phyloP scores from a whole-genome alignment of 2,797 vertebrate species.

The Sebastes minor region DNA sequence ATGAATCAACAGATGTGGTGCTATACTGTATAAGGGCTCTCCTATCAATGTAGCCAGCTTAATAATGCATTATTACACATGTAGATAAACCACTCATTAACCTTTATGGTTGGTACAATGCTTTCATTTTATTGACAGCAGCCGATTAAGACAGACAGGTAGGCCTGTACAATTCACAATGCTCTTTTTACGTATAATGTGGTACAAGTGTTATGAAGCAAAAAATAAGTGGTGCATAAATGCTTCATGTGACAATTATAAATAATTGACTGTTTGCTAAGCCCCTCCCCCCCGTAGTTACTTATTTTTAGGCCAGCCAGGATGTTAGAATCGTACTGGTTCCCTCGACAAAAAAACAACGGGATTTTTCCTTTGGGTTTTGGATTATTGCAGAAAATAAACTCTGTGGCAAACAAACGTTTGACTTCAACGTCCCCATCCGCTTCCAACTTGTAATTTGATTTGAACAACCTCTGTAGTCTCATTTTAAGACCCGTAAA shows the following conservation, averaged over 20 bases:
- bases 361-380: not conserved
- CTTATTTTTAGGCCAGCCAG: not conserved
- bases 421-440: not conserved
- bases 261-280: slow-evolving; percentile 15
- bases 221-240: slow-evolving; percentile 9
- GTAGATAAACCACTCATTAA: slow-evolving; percentile 33
- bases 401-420: too few species aligned
- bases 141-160: slow-evolving; percentile 4
- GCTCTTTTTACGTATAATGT: slow-evolving; percentile 15
- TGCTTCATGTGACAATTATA: not conserved
- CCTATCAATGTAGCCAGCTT: slow-evolving; percentile 11
- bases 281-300: not conserved
- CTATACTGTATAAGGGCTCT: not conserved
- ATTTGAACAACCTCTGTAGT: not conserved
- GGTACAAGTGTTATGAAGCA: slow-evolving; percentile 27
- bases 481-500: not conserved
- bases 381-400: not conserved
- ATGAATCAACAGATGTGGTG: not conserved
- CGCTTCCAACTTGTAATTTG: not conserved
- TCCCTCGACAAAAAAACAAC: not conserved
- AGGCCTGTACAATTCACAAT: not conserved
- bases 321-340: not conserved
- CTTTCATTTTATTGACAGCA: slow-evolving; percentile 53
- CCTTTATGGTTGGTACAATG: slow-evolving; percentile 40
- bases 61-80: slow-evolving; percentile 20